phyloP scores from a whole-genome alignment of 2,797 vertebrate species.

The Pangasius macronema region DNA sequence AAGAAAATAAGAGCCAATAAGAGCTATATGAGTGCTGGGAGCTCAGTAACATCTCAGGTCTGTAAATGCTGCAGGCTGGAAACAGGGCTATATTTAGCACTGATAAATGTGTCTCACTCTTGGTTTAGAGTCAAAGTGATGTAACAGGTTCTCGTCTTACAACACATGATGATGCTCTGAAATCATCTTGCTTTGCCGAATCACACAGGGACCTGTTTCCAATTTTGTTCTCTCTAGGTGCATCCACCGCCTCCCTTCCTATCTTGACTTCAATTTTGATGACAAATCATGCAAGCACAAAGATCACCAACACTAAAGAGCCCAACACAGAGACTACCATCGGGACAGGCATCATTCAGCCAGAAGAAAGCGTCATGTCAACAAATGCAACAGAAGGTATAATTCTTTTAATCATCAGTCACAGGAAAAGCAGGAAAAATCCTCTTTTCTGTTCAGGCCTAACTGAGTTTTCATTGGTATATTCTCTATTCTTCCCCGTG shows the following conservation, averaged over 20 bases:
- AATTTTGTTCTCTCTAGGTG: background rate
- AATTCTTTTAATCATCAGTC: background rate
- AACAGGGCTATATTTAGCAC: conserved; percentile 48
- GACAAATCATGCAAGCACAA: background rate
- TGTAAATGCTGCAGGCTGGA: conserved; percentile 30
- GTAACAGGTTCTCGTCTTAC: conserved; percentile 22
- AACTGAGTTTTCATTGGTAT: background rate
- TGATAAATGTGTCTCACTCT: conserved; percentile 27
- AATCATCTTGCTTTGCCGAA: background rate
- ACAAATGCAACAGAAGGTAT: background rate
- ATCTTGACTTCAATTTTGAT: background rate
- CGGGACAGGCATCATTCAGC: background rate
- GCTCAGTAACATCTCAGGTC: conserved; percentile 19
- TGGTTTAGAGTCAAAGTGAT: conserved; percentile 31
- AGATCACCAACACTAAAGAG: background rate
- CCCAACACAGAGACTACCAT: background rate
- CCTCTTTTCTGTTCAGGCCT: background rate
- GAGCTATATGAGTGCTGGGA: background rate
- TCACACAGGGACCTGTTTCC: background rate
- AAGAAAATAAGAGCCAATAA: background rate
- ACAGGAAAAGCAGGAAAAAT: background rate
- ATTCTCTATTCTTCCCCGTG: background rate
- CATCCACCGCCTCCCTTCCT: conserved; percentile 22
- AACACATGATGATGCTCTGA: conserved; percentile 21
- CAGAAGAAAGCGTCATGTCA: background rate